Percentiles rank a stretch among this genome's conserved stretches.
phyloP scores from a whole-genome alignment of 2,888 invertebrate species.

The Calliopum simillimum region DNA sequence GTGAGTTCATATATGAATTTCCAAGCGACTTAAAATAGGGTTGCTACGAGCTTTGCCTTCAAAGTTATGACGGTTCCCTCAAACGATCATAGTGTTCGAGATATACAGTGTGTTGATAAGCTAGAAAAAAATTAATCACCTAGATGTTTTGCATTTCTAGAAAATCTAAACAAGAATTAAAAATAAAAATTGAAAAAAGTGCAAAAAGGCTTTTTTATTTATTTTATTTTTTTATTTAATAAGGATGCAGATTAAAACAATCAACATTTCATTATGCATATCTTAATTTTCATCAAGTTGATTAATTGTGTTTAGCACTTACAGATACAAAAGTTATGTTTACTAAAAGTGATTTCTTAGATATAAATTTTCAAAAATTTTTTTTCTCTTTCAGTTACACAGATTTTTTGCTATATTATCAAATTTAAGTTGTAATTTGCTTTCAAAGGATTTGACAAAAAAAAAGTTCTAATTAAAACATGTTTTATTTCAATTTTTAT shows the following conservation, averaged over 20 bases:
- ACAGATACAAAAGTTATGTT: conserved; percentile 26
- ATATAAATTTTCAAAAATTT: conserved; percentile 34
- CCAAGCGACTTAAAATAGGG: too few relatives aligned
- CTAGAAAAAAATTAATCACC: too few relatives aligned
- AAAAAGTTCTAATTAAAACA: neutral
- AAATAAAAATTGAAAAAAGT: conserved; percentile 32
- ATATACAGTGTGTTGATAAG: too few relatives aligned
- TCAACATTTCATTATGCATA: conserved; percentile 28
- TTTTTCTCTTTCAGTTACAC: conserved; percentile 6
- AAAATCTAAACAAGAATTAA: conserved; percentile 16
- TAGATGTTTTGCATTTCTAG: neutral
- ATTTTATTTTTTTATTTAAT: conserved; percentile 33
- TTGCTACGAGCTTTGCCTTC: too few relatives aligned
- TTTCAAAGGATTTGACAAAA: too few relatives aligned
- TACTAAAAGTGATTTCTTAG: conserved; percentile 41
- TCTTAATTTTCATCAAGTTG: conserved; percentile 40
- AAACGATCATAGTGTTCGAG: too few relatives aligned
- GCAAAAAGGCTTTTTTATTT: conserved; percentile 1
- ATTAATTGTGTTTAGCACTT: conserved; percentile 26
- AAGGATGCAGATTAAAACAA: conserved; percentile 39
- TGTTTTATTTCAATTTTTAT: too few relatives aligned
- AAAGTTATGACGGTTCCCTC: too few relatives aligned
- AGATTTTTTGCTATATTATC: neutral
- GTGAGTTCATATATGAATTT: too few relatives aligned
- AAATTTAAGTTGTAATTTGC: too few relatives aligned